phyloP scores from a whole-genome alignment of 2,888 invertebrate species.

The Xestia xanthographa region DNA sequence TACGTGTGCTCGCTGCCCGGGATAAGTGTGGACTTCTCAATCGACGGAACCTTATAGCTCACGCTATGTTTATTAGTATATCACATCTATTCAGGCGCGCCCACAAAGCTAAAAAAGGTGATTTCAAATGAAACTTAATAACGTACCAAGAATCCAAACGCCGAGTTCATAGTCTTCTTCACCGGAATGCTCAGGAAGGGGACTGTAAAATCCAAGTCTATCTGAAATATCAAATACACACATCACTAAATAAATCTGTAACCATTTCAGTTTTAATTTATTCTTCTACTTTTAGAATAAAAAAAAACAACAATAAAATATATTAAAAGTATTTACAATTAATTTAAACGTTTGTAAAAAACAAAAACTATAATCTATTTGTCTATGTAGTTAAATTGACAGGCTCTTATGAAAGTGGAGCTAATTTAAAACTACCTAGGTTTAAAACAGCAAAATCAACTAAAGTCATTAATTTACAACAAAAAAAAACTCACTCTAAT shows the following conservation, averaged over 20 bases:
- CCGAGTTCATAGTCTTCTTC: conserved; percentile 86
- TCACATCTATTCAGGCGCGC: background rate
- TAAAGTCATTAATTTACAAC: too few relatives aligned
- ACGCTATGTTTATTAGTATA: too few relatives aligned
- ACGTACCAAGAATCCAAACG: conserved; percentile 73
- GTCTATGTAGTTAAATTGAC: too few relatives aligned
- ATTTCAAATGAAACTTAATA: background rate
- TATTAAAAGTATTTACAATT: background rate
- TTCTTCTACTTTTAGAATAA: background rate
- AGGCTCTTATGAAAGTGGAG: background rate
- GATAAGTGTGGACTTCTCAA: too few relatives aligned
- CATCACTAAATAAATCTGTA: background rate
- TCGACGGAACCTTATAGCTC: too few relatives aligned
- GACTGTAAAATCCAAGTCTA: conserved; percentile 92
- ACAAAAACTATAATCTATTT: background rate
- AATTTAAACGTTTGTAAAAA: background rate
- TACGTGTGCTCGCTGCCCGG: too few relatives aligned
- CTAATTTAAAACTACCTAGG: conserved; percentile 21
- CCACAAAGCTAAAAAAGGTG: background rate
- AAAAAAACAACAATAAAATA: background rate
- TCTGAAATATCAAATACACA: conserved; percentile 81
- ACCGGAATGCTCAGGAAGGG: conserved; percentile 93
- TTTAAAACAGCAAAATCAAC: too few relatives aligned
- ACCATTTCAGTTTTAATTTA: background rate
- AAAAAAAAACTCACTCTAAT: conserved; percentile 88